Conservation (phyloP, 2,797 vertebrate species). For the Epinephelus awoara region DNA sequence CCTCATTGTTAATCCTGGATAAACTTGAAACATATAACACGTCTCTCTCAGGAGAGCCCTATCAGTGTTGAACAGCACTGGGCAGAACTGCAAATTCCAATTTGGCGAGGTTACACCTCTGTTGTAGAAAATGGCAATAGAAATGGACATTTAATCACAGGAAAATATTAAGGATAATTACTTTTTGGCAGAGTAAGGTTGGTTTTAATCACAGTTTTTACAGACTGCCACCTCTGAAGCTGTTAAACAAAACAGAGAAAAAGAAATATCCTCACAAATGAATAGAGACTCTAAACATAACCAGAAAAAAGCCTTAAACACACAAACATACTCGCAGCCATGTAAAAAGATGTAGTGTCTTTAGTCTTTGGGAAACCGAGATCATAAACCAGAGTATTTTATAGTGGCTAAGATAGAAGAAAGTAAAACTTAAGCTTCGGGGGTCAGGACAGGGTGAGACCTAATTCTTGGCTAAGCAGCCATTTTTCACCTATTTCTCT, state of each 20-base stretch:
- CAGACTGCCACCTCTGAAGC: constrained; percentile 25
- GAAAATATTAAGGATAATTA: constrained; percentile 43
- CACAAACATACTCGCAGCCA: background rate
- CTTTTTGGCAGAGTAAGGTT: constrained; percentile 20
- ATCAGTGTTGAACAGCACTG: background rate
- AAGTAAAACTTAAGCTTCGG: constrained; percentile 58
- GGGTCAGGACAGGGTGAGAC: constrained; percentile 47
- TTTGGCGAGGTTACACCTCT: background rate
- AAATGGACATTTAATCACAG: constrained; percentile 36
- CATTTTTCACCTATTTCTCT: constrained; percentile 57
- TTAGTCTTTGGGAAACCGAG: constrained; percentile 39
- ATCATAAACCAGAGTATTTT: constrained; percentile 60
- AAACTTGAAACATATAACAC: constrained; percentile 6
- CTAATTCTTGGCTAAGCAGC: constrained; percentile 49
- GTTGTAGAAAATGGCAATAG: background rate
- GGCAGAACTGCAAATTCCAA: constrained; percentile 6
- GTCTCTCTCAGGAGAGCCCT: background rate
- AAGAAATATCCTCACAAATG: background rate
- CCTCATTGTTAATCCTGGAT: background rate
- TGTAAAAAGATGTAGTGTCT: constrained; percentile 36
- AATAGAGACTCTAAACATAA: background rate
- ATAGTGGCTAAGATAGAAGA: constrained; percentile 47
- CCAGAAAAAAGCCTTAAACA: background rate
- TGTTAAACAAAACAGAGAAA: constrained; percentile 10
- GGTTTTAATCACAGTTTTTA: constrained; percentile 40